phyloP scores from a whole-genome alignment of 2,888 invertebrate genomes.

The Caenorhabditis japonica region DNA sequence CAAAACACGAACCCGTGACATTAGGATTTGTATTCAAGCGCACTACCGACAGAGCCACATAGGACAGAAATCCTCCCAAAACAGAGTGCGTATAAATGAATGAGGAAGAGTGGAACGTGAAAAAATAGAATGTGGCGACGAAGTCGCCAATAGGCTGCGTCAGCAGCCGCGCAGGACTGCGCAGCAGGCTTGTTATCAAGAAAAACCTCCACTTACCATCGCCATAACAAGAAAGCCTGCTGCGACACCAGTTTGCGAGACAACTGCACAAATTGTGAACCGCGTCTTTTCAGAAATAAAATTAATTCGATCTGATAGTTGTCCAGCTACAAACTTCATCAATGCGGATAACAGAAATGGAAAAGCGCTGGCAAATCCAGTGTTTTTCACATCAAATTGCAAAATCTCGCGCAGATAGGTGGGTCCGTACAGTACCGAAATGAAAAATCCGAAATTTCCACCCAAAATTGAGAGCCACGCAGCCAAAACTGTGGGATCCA shows the following conservation, averaged over 20 bases:
- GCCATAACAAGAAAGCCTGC: conserved; percentile 61
- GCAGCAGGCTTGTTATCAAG: too few species aligned
- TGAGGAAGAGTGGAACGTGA: too few species aligned
- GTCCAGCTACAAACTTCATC: conserved; percentile 57
- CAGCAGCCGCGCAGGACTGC: too few species aligned
- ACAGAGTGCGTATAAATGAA: too few species aligned
- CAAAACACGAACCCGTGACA: too few species aligned
- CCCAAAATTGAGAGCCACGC: conserved; percentile 44
- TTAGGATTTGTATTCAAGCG: too few species aligned
- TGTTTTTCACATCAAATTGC: conserved; percentile 53
- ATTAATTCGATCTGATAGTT: conserved; percentile 54
- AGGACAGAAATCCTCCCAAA: too few species aligned
- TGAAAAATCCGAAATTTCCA: conserved; percentile 38
- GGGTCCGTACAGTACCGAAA: conserved; percentile 47
- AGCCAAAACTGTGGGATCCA: conserved; percentile 19
- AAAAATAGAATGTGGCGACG: too few species aligned
- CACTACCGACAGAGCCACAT: too few species aligned
- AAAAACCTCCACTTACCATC: conserved; percentile 37
- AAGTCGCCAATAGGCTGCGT: too few species aligned
- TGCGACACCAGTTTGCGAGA: conserved; percentile 60
- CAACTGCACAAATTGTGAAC: conserved; percentile 57
- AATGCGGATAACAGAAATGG: conserved; percentile 55
- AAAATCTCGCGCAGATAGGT: conserved; percentile 48
- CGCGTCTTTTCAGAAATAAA: conserved; percentile 45
- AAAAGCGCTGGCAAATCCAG: conserved; percentile 61